Percentiles rank a stretch among this genome's conserved stretches.
These are phyloP conservation scores for Rutpela maculata DNA, from an alignment of 2,888 invertebrate genomes.

Conservation along the genomic window DNA sequence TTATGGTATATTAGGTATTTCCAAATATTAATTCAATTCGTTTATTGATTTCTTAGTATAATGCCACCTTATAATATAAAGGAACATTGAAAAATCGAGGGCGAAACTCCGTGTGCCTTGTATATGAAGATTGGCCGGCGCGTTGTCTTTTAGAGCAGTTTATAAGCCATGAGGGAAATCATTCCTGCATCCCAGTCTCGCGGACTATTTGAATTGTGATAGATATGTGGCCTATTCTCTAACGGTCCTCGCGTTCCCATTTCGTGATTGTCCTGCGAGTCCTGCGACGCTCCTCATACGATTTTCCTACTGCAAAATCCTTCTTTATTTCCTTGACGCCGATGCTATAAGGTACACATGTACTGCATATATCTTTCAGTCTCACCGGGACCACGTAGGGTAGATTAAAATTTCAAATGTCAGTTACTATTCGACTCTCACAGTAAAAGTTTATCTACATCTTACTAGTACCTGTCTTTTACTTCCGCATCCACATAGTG, in stretches of 20 bases:
- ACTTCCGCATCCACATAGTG: no score
- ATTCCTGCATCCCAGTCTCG: conserved; percentile 70
- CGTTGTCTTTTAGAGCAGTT: conserved; percentile 71
- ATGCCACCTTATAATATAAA: background rate
- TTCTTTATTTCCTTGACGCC: conserved; percentile 33
- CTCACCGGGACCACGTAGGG: conserved; percentile 25
- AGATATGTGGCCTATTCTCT: conserved; percentile 68
- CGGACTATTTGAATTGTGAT: conserved; percentile 72
- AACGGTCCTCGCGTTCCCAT: conserved; percentile 60
- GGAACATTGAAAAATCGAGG: conserved; percentile 8
- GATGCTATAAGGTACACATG: conserved; percentile 36
- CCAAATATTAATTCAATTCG: background rate
- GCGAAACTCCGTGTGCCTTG: conserved; percentile 19
- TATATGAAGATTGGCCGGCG: conserved; percentile 40
- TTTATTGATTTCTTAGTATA: background rate
- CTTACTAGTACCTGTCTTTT: background rate
- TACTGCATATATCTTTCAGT: conserved; percentile 38
- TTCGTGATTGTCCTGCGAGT: conserved; percentile 59
- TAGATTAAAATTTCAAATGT: conserved; percentile 46
- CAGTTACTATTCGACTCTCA: background rate
- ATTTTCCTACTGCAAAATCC: conserved; percentile 51
- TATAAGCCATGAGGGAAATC: conserved; percentile 78
- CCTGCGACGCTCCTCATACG: conserved; percentile 35
- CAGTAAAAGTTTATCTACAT: background rate
- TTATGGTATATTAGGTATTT: background rate